Percentiles rank a stretch among this genome's conserved stretches.
phyloP scores from a whole-genome alignment of 2,797 vertebrate species.

The Pelodytes ibericus region DNA sequence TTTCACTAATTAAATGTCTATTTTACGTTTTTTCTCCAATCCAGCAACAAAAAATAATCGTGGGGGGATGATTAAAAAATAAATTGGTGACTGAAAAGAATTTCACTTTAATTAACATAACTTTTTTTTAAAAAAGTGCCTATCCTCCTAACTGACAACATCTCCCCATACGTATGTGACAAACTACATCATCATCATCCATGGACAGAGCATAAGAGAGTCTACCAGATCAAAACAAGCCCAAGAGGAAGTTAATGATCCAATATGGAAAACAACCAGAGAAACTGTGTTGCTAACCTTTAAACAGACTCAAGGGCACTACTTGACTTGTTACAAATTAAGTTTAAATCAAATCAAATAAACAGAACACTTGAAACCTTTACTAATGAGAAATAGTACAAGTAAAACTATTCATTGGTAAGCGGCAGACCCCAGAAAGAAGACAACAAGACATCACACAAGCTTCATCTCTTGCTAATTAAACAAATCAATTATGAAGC shows the following conservation, averaged over 20 bases:
- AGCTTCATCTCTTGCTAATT: slow-evolving; percentile 97
- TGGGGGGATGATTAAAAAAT: too few species aligned
- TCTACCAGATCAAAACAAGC: too few species aligned
- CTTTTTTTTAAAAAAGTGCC: too few species aligned
- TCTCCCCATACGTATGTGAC: too few species aligned
- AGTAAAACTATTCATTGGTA: slow-evolving; percentile 72
- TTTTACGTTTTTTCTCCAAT: too few species aligned
- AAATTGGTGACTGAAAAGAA: too few species aligned
- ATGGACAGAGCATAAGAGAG: too few species aligned
- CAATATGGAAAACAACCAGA: background rate
- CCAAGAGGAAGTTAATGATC: background rate
- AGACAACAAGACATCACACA: slow-evolving; percentile 85
- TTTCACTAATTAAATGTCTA: too few species aligned
- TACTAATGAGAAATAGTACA: slow-evolving; percentile 69
- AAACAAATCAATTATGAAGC: slow-evolving; percentile 99
- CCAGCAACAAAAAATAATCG: too few species aligned
- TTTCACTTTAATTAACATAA: too few species aligned
- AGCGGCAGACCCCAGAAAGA: slow-evolving; percentile 77
- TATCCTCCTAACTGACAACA: too few species aligned
- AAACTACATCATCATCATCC: too few species aligned
- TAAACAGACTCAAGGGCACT: background rate
- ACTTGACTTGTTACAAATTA: background rate
- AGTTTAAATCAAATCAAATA: background rate
- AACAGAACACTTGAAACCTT: background rate
- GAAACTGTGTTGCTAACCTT: background rate